Evolutionary conservation across 2,113 vertebrate genomes (phyloP), one percentile per base, ranked within the genome.

Genomic region (Vicugna pacos): DNA sequence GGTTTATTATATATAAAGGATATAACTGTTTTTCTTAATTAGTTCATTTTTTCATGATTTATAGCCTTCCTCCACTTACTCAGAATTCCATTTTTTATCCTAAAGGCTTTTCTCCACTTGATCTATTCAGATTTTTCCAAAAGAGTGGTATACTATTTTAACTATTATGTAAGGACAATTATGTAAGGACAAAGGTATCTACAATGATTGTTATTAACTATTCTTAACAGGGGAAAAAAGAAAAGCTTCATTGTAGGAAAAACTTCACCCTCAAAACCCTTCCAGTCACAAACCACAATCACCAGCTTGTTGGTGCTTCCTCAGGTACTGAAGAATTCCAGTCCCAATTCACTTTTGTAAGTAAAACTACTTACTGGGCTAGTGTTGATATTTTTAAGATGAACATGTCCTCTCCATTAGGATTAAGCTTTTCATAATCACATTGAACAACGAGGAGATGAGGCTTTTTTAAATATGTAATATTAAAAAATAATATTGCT

Each of bases 321-420:
- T 93, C 96, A 0, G 87, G 65, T 76, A 48, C 38, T 87, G 95
- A 97, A 90, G 96, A 97, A 97, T 97, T 97, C 76, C 97, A 97
- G 67, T 73, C 98, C 76, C 97, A 97, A 54, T 95, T 97, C 89
- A 92, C 89, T 93, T 97, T 97, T 97, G 97, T 98, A 95, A 98
- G 98, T 98, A 97, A 89, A 93, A 73, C 75, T 75, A 24, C 50
- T 72, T 85, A 35, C 69, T 92, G 35, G 89, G 22, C 52, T 95
- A 79, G 67, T 91, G 32, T 89, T 83, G 48, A 42, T 91, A 54
- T 60, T 91, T 79, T 90, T 70, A 89, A 91, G 85, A 76, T 92
- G 42, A 93, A 54, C 62, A 32, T 85, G 19, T 32, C 52, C 20
- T 96, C 15, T 95, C 30, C n/a, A 9, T 79, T 81, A 67, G 3